Conservation (phyloP, 2,797 vertebrate species). For the Poecilia velifera region DNA sequence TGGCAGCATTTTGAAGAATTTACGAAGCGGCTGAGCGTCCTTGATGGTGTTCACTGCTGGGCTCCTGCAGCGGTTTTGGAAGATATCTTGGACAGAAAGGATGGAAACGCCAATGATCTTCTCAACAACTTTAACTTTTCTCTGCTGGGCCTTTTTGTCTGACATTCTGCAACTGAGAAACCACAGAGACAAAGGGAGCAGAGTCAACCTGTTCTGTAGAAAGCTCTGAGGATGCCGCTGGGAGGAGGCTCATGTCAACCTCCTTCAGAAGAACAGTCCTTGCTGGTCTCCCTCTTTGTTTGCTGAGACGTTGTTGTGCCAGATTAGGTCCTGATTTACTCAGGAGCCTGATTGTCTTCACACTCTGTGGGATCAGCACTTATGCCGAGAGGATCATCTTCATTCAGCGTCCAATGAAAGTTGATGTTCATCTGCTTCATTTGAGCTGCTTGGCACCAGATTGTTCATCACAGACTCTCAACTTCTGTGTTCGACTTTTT, state of each 20-base stretch:
- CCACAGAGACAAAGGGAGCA: background rate
- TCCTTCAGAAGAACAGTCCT: background rate
- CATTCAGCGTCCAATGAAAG: background rate
- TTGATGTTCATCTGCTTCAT: background rate
- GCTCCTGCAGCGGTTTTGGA: background rate
- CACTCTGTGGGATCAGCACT: background rate
- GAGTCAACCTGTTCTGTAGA: background rate
- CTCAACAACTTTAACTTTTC: background rate
- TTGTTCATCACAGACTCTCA: background rate
- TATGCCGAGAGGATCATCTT: background rate
- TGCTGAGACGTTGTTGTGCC: background rate
- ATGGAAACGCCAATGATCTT: background rate
- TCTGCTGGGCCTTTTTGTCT: background rate
- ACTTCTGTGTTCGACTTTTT: background rate
- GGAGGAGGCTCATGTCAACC: background rate
- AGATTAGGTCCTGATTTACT: background rate
- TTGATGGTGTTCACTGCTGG: background rate
- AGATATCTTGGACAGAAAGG: background rate
- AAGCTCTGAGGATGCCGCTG: background rate
- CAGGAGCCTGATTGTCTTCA: background rate
- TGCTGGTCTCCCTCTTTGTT: background rate
- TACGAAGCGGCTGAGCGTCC: background rate
- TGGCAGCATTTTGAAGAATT: background rate
- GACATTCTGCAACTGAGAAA: background rate
- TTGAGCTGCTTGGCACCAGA: background rate